Conservation (phyloP, 2,113 vertebrate genomes). For the Leiothrix lutea region DNA sequence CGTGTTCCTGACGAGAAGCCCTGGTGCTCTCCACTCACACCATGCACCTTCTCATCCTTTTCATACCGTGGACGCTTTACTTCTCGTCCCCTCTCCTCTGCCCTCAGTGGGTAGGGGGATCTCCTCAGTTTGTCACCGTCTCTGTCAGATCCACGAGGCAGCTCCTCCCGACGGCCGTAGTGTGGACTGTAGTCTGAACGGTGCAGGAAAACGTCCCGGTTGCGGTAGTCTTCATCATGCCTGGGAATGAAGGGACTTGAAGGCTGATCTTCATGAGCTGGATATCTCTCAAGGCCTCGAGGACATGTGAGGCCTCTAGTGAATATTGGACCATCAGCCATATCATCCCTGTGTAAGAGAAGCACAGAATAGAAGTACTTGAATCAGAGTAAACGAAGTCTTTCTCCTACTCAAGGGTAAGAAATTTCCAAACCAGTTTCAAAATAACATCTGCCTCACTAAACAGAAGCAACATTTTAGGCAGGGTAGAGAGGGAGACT, state of each 20-base stretch:
- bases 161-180: slow-evolving; percentile 70
- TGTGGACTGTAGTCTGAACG: slow-evolving; percentile 69
- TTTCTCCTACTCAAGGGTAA: background rate
- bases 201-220: slow-evolving; percentile 71
- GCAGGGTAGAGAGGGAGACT: background rate
- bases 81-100: slow-evolving; percentile 76
- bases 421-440: background rate
- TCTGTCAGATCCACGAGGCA: slow-evolving; percentile 65
- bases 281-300: slow-evolving; percentile 71
- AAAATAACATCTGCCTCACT: background rate
- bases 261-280: slow-evolving; percentile 63
- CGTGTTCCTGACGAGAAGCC: slow-evolving; percentile 72
- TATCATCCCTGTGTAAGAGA: slow-evolving; percentile 74
- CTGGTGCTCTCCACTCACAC: slow-evolving; percentile 63
- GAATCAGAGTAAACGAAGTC: background rate
- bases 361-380: background rate
- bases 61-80: slow-evolving; percentile 75
- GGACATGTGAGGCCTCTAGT: slow-evolving; percentile 64
- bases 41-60: slow-evolving; percentile 69
- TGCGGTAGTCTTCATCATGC: slow-evolving; percentile 75
- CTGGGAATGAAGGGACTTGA: slow-evolving; percentile 70
- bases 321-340: slow-evolving; percentile 79
- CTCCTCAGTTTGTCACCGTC: slow-evolving; percentile 74
- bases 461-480: background rate
- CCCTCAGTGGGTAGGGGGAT: slow-evolving; percentile 63